phyloP scores from a whole-genome alignment of 2,888 invertebrate genomes.

The Ennomos fuscantarius region DNA sequence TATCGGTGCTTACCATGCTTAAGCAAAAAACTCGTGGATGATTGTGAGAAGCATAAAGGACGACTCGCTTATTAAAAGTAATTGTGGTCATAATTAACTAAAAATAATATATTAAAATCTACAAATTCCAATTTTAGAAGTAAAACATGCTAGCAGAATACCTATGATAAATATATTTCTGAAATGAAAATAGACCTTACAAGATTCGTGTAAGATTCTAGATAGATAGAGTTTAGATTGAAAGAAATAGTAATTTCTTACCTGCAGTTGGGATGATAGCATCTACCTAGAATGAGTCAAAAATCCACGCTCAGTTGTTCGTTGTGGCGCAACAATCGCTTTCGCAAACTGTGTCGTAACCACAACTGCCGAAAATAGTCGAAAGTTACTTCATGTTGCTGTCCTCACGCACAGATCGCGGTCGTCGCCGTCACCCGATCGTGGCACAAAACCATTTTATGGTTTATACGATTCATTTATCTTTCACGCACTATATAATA shows the following conservation, averaged over 20 bases:
- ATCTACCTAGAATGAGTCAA: slow-evolving; percentile 37
- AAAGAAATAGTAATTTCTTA: background rate
- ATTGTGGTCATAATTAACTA: background rate
- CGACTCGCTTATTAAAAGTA: background rate
- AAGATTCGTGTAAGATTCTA: too few species aligned
- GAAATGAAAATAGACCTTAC: too few species aligned
- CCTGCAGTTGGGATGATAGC: background rate
- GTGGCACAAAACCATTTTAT: slow-evolving; percentile 39
- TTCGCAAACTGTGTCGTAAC: slow-evolving; percentile 77
- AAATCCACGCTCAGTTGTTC: slow-evolving; percentile 41
- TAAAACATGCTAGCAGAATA: too few species aligned
- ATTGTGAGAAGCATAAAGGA: background rate
- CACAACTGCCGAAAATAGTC: slow-evolving; percentile 69
- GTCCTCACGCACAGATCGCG: slow-evolving; percentile 54
- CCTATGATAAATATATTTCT: too few species aligned
- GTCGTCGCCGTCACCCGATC: background rate
- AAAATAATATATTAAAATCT: background rate
- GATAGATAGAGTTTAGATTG: too few species aligned
- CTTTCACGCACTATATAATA: slow-evolving; percentile 17
- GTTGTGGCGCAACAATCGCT: slow-evolving; percentile 69
- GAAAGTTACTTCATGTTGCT: slow-evolving; percentile 71
- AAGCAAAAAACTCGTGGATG: background rate
- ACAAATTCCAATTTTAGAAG: too few species aligned
- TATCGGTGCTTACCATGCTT: slow-evolving; percentile 1
- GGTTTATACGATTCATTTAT: slow-evolving; percentile 32